Percentiles rank a stretch among this genome's conserved stretches.
Evolutionary conservation across 2,113 vertebrate species (phyloP).

Genomic region (Anser cygnoides): DNA sequence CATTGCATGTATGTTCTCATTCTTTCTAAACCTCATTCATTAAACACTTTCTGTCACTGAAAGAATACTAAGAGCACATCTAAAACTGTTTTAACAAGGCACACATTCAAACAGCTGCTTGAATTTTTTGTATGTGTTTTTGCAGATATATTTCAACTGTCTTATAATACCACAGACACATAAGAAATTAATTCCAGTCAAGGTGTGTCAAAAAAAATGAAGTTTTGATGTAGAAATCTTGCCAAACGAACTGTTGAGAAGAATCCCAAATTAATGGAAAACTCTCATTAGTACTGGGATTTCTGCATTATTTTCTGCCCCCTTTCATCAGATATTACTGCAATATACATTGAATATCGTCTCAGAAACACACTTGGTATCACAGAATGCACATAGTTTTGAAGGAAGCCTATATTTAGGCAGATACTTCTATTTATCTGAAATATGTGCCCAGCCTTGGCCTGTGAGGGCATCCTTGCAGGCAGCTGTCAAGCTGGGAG

Average conservation of each 20-base stretch:
- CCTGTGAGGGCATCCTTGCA: not conserved
- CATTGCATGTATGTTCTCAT: not conserved
- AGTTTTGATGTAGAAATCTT: not conserved
- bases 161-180: not conserved
- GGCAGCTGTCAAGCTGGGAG: not conserved
- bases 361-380: not conserved
- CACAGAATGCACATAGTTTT: not conserved
- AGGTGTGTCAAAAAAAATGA: not conserved
- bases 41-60: not conserved
- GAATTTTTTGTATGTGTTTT: not conserved
- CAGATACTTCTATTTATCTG: not conserved
- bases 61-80: not conserved
- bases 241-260: not conserved
- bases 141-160: not conserved
- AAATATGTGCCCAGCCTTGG: not conserved
- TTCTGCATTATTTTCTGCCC: not conserved
- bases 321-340: not conserved
- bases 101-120: not conserved
- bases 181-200: not conserved
- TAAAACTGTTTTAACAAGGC: not conserved
- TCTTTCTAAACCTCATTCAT: not conserved
- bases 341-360: not conserved
- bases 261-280: not conserved
- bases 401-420: not conserved
- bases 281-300: not conserved